Conservation (phyloP, 2,888 invertebrate species). For the Therioaphis trifolii region DNA sequence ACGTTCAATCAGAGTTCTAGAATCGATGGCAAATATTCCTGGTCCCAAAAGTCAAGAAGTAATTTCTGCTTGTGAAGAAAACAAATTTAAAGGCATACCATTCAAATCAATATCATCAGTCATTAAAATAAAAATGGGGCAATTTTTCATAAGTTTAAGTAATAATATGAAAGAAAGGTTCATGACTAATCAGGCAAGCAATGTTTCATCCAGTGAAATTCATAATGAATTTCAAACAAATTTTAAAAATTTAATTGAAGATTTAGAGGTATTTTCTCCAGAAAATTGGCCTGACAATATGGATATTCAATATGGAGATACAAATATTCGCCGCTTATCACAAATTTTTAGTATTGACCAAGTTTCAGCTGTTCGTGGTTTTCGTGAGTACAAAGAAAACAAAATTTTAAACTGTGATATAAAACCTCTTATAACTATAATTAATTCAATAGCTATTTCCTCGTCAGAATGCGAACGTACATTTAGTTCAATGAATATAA, state of each 20-base stretch:
- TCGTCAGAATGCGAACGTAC: constrained; percentile 1
- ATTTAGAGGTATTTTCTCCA: constrained; percentile 16
- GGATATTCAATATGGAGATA: too few species aligned
- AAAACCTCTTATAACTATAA: constrained; percentile 27
- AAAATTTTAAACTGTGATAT: constrained; percentile 9
- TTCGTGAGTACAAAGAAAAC: constrained; percentile 29
- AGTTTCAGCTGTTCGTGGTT: not conserved
- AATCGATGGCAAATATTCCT: constrained; percentile 10
- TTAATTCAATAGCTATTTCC: constrained; percentile 20
- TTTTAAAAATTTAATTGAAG: too few species aligned
- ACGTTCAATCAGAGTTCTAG: constrained; percentile 22
- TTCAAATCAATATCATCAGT: not conserved
- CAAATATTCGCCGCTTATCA: too few species aligned
- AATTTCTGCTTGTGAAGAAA: constrained; percentile 23
- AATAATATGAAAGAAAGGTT: constrained; percentile 40
- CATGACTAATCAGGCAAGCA: too few species aligned
- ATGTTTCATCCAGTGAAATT: constrained; percentile 13
- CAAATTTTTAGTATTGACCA: not conserved
- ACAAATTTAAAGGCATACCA: not conserved
- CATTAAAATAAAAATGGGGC: not conserved
- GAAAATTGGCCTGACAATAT: not conserved
- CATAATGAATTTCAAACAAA: constrained; percentile 30
- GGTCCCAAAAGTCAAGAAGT: constrained; percentile 34
- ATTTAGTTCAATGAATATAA: constrained; percentile 26
- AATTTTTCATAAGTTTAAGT: constrained; percentile 27